These are phyloP conservation scores for Drosophila persimilis DNA, from an alignment of 1,140 invertebrate genomes.

Conservation along the genomic window DNA sequence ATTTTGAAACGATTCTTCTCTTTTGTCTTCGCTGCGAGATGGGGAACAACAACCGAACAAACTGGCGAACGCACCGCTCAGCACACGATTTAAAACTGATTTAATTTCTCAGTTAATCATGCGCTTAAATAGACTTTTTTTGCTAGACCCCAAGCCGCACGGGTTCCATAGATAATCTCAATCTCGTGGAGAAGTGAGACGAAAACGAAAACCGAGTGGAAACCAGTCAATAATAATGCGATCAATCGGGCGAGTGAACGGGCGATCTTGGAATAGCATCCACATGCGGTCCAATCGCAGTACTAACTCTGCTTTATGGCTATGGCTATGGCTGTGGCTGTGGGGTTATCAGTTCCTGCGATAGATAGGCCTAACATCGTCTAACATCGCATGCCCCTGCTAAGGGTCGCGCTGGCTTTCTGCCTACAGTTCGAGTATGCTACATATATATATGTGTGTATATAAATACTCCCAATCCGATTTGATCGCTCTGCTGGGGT, in stretches of 20 bases:
- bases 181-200: constrained; percentile 40
- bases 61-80: constrained; percentile 41
- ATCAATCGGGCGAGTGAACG: constrained; percentile 42
- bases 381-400: constrained; percentile 40
- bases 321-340: too few relatives aligned
- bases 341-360: constrained; percentile 60
- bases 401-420: constrained; percentile 22
- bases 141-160: constrained; percentile 18
- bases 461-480: constrained; percentile 23
- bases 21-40: constrained; percentile 9
- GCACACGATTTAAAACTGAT: constrained; percentile 65
- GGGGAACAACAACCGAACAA: constrained; percentile 4
- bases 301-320: constrained; percentile 8
- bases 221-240: constrained; percentile 58
- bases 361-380: constrained; percentile 33
- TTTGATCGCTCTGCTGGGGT: constrained; percentile 37
- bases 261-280: constrained; percentile 58
- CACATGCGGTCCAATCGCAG: constrained; percentile 47
- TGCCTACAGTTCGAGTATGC: neutral
- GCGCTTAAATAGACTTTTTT: constrained; percentile 66
- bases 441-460: neutral
- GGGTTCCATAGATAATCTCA: constrained; percentile 38
- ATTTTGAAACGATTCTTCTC: constrained; percentile 45
- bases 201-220: constrained; percentile 47
- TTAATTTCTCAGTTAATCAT: constrained; percentile 41